Base-by-base conservation (phyloP, 1,140 invertebrate genomes). In the Cydia amplana region DNA sequence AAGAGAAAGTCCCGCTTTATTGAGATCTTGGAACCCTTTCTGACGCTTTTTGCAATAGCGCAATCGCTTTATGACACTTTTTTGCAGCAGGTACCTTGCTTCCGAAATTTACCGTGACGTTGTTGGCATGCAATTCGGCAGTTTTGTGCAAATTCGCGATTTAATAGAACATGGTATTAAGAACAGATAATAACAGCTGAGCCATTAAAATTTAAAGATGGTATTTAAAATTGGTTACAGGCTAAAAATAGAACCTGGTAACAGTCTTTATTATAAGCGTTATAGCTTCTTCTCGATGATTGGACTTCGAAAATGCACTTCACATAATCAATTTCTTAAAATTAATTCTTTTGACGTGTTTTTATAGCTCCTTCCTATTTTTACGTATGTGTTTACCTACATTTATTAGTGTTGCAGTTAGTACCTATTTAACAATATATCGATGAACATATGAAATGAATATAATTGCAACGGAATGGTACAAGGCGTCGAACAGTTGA, bases 381-480 rank as follows among this genome's bases (percentile, higher is more conserved):
- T 64, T 28, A 16, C 14, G 16, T 20, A 14, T 77, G 60, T 25
- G 55, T 72, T 12, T 43, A 75, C 23, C 14, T n/a, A 74, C 36
- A 43, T n/a, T 51, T 14, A 51, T 6, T 51, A 51, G 5, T 51
- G 6, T n/a, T 63, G 20, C 43, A 40, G 18, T 36, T 25, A 43
- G 67, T 72, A 55, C 23, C 49, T 63, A 75, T 83, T 87, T 83
- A 82, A 84, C 87, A 70, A 81, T 81, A 79, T 84, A 88, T 83
- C 76, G 77, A 92, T 81, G 82, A 92, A 92, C 89, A 89, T 77
- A 83, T 90, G 74, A 85, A 92, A 92, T 90, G 55, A 91, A 89
- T 88, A 87, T 87, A 87, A 89, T 90, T 90, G 90, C 90, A 92
- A 92, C 83, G 72, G 74, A 91, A 92, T 77, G 74, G 80, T 86